phyloP scores from a whole-genome alignment of 2,113 vertebrate species.

The Trogon melanurus region DNA sequence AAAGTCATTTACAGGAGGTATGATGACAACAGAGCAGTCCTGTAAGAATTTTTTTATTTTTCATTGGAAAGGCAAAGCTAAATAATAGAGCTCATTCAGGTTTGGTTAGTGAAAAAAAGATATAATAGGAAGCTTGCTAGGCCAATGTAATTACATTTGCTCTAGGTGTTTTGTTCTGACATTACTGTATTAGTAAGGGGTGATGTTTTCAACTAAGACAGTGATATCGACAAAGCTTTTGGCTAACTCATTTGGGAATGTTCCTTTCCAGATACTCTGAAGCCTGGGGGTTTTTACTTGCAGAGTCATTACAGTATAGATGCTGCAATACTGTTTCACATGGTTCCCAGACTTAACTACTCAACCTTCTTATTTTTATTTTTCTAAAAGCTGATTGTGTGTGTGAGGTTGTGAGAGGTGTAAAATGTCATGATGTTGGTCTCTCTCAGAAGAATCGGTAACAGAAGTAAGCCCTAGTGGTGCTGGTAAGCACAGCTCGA shows the following conservation, averaged over 20 bases:
- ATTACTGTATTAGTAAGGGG: neutral
- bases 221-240: neutral
- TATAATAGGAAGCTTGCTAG: neutral
- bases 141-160: neutral
- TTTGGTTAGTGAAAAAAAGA: neutral
- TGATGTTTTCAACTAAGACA: neutral
- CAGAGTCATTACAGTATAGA: neutral
- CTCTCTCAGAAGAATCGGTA: neutral
- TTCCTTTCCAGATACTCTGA: neutral
- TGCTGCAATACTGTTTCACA: neutral
- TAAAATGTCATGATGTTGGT: neutral
- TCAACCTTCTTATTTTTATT: neutral
- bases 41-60: neutral
- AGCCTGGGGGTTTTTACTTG: neutral
- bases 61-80: neutral
- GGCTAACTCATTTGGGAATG: neutral
- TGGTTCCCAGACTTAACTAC: neutral
- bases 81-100: neutral
- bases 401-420: neutral
- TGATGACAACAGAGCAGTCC: neutral
- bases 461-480: neutral
- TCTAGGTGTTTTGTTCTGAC: neutral
- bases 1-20: neutral
- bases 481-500: neutral
- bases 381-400: neutral